Evolutionary conservation across 1,140 invertebrate species (phyloP).

Genomic region (Drosophila simulans): DNA sequence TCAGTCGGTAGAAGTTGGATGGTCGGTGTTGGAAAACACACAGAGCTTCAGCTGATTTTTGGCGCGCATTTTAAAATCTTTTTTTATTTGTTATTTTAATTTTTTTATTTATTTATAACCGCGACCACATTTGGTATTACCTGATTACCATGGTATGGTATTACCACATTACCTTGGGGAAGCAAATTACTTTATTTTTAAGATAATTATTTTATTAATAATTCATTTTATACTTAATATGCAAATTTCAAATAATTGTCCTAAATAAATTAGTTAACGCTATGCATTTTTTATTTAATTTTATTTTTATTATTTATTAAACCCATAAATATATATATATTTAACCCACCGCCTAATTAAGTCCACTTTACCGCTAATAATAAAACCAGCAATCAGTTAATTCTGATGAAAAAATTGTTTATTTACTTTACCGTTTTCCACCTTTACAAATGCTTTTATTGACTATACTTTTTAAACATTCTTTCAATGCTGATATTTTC

Average conservation of each 20-base stretch:
- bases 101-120: neutral
- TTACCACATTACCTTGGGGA: too few relatives aligned
- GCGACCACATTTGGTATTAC: too few relatives aligned
- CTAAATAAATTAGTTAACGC: too few relatives aligned
- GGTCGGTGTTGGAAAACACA: conserved; percentile 28
- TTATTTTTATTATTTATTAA: neutral
- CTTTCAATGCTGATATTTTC: conserved; percentile 75
- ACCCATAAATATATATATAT: too few relatives aligned
- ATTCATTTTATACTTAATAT: too few relatives aligned
- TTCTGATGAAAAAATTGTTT: conserved; percentile 36
- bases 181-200: too few relatives aligned
- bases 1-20: neutral
- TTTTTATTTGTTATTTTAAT: neutral
- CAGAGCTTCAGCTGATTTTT: neutral
- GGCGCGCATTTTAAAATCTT: neutral
- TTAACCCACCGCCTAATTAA: neutral
- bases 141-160: too few relatives aligned
- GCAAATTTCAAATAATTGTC: too few relatives aligned
- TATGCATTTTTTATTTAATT: neutral
- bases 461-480: conserved; percentile 67
- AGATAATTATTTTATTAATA: too few relatives aligned
- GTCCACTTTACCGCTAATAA: too few relatives aligned
- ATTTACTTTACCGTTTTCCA: conserved; percentile 54
- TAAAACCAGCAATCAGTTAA: neutral
- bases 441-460: conserved; percentile 73